Evolutionary conservation across 2,888 invertebrate species (phyloP).

Genomic region (Acanthopleura granulata): DNA sequence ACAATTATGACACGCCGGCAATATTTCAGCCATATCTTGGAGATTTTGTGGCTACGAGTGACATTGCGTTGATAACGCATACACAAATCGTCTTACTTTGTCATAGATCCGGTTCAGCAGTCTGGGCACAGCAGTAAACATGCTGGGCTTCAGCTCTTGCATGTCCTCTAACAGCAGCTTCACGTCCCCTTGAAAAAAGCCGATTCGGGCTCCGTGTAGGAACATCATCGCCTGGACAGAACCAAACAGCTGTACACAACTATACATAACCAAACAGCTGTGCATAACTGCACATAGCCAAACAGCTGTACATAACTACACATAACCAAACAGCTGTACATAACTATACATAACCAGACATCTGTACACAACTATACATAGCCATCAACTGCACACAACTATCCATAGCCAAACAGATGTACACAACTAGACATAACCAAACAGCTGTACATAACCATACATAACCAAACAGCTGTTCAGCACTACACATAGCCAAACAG

Average conservation of each 20-base stretch:
- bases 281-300: too few species aligned
- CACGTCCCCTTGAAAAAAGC: constrained; percentile 52
- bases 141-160: constrained; percentile 50
- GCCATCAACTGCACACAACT: too few species aligned
- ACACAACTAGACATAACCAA: too few species aligned
- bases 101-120: constrained; percentile 56
- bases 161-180: constrained; percentile 47
- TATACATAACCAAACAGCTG: too few species aligned
- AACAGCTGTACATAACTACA: too few species aligned
- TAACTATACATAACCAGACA: too few species aligned
- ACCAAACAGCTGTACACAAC: not conserved
- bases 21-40: not conserved
- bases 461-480: too few species aligned
- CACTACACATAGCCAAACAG: too few species aligned
- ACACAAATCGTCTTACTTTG: constrained; percentile 38
- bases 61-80: not conserved
- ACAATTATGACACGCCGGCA: not conserved
- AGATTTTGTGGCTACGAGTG: not conserved
- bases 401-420: too few species aligned
- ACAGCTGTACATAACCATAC: too few species aligned
- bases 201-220: constrained; percentile 37
- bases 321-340: too few species aligned
- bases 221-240: constrained; percentile 29
- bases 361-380: too few species aligned
- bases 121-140: constrained; percentile 57